Evolutionary conservation across 2,797 vertebrate species (phyloP).

Genomic region (Cichlasoma orientale): DNA sequence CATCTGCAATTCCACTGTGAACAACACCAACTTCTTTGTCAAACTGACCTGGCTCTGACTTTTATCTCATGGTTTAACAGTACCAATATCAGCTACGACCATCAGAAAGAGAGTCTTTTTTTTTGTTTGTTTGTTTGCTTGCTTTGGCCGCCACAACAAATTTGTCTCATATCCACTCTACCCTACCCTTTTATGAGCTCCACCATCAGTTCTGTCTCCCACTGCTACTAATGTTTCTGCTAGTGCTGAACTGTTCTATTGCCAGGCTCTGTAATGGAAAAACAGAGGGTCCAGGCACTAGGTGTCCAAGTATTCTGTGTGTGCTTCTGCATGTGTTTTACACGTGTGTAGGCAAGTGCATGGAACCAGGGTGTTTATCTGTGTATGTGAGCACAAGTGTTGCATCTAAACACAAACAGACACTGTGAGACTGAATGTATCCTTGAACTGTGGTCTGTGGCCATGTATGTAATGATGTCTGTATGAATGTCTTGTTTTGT

Average conservation of each 20-base stretch:
- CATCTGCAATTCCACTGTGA: no score
- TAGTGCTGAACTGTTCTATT: slow-evolving; percentile 35
- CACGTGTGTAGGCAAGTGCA: slow-evolving; percentile 32
- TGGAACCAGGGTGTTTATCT: slow-evolving; percentile 36
- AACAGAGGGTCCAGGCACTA: slow-evolving; percentile 56
- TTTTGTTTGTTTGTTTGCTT: not conserved
- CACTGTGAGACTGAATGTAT: not conserved
- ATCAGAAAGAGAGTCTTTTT: not conserved
- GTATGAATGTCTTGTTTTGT: not conserved
- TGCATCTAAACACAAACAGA: not conserved
- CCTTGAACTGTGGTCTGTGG: fast-evolving
- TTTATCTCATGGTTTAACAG: no score
- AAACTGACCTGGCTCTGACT: no score
- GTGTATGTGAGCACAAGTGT: slow-evolving; percentile 8
- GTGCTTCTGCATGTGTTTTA: slow-evolving; percentile 6
- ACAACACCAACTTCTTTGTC: no score
- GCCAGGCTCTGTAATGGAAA: slow-evolving; percentile 67
- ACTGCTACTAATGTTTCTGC: slow-evolving; percentile 45
- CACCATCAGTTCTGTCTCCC: slow-evolving; percentile 43
- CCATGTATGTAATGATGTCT: not conserved
- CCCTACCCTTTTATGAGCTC: slow-evolving; percentile 40
- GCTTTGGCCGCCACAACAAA: not conserved
- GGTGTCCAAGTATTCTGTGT: slow-evolving; percentile 37
- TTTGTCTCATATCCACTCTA: not conserved
- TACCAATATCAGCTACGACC: not conserved